These are phyloP conservation scores for Propithecus perrieri DNA, from an alignment of 2,797 vertebrate species.

Conservation along the genomic window DNA sequence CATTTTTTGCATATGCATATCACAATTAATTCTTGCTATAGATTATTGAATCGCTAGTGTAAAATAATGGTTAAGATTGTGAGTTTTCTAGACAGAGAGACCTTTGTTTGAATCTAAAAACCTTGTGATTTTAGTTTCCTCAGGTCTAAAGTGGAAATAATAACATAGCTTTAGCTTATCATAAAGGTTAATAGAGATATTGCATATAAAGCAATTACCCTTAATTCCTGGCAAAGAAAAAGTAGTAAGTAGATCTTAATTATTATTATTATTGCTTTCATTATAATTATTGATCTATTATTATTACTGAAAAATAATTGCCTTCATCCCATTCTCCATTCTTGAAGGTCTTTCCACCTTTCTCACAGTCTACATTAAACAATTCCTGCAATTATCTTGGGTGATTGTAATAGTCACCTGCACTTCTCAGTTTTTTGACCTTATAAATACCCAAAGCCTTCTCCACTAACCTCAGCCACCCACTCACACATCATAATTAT, in stretches of 20 bases:
- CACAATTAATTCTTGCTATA: background rate
- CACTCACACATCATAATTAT: background rate
- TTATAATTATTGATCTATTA: background rate
- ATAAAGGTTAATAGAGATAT: constrained; percentile 33
- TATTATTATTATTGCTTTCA: background rate
- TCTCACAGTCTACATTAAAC: background rate
- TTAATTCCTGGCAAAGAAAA: background rate
- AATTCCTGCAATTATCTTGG: background rate
- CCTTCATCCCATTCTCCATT: background rate
- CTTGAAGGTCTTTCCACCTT: background rate
- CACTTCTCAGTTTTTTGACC: background rate
- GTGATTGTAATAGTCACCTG: background rate
- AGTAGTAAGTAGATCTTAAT: background rate
- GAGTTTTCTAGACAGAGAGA: background rate
- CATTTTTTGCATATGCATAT: background rate
- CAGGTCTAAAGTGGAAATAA: background rate
- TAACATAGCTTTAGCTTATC: background rate
- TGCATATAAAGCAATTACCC: background rate
- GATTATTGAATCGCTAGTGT: background rate
- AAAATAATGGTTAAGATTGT: background rate
- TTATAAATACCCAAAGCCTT: background rate
- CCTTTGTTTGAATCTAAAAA: background rate
- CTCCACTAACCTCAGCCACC: background rate
- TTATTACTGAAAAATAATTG: background rate
- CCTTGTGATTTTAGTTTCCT: background rate